Evolutionary conservation across 2,888 invertebrate species (phyloP), one percentile per base, ranked within the genome.

Genomic region (Drosophila fungiperda): DNA sequence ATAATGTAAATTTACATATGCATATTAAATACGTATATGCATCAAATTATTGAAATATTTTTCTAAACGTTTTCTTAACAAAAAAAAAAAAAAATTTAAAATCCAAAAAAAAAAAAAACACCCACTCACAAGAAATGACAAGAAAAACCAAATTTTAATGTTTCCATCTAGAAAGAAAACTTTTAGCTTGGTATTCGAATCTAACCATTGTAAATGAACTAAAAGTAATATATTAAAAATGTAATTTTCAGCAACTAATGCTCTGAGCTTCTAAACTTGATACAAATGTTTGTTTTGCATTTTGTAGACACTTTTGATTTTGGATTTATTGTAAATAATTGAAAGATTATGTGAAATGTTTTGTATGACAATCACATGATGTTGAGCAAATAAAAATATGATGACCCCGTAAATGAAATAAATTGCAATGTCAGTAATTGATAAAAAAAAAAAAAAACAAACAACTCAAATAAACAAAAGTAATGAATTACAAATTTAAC

Each of bases 341-440:
- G 87, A 87, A 91, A 90, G 91, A 90, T 92, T 92, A 92, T 93
- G 93, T 93, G 93, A 93, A 92, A 93, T 93, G 93, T 93, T 93
- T 93, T 93, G 93, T 93, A 93, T 93, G 93, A 93, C 93, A 93
- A 93, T 93, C 93, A 93, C 93, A 93, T 93, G 92, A 92, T 89
- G 90, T 90, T 88, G 89, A 82, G 85, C 75, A 76, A 84, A 80
- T 73, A 80, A 65, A 78, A 68, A 74, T 67, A 73, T 72, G 71
- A 74, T 59, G 68, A 80, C 48, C 48, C 73, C 70, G 62, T 71
- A 83, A 80, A 72, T 64, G 60, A 83, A 78, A 61, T 65, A 49
- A 85, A 78, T 77, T 75, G 80, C 82, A 76, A 73, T 59, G 64
- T 74, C 69, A 72, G 74, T 74, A 84, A 74, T 69, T 84, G 54